Conservation (phyloP, 1,140 invertebrate species). For the Delia radicum region DNA sequence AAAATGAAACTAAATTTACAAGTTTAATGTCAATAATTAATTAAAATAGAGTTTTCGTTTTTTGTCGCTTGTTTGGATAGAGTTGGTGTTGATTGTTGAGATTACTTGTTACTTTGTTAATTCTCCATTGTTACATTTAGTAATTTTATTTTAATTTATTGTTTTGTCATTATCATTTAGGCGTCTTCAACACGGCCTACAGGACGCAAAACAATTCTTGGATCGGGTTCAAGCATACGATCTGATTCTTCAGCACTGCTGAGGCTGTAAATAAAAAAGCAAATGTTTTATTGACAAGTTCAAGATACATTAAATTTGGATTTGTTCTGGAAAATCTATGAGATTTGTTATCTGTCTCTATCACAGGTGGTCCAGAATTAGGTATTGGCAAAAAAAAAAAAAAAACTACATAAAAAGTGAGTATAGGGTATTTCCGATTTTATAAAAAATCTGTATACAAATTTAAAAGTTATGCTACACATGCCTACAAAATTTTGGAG, state of each 20-base stretch:
- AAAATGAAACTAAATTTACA: neutral
- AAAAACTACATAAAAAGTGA: no score
- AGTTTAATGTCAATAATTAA: neutral
- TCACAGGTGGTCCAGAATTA: no score
- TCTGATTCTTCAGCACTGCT: conserved; percentile 68
- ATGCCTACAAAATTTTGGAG: no score
- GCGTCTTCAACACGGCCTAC: conserved; percentile 58
- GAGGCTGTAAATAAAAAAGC: conserved; percentile 54
- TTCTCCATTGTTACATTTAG: neutral
- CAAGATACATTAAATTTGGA: conserved; percentile 32
- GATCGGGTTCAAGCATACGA: conserved; percentile 67
- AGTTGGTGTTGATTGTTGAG: neutral
- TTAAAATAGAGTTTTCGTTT: neutral
- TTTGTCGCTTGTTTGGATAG: neutral
- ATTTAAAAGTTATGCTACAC: no score
- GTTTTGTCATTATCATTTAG: conserved; percentile 38
- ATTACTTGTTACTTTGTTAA: neutral
- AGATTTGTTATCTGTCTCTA: no score
- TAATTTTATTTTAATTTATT: neutral
- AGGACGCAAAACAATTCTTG: conserved; percentile 65
- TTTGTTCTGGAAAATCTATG: no score
- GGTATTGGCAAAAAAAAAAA: no score
- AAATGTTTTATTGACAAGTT: neutral
- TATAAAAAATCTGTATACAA: no score
- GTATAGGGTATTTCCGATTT: no score